Base-by-base conservation (phyloP, 2,888 invertebrate species). In the Isoperla grammatica region DNA sequence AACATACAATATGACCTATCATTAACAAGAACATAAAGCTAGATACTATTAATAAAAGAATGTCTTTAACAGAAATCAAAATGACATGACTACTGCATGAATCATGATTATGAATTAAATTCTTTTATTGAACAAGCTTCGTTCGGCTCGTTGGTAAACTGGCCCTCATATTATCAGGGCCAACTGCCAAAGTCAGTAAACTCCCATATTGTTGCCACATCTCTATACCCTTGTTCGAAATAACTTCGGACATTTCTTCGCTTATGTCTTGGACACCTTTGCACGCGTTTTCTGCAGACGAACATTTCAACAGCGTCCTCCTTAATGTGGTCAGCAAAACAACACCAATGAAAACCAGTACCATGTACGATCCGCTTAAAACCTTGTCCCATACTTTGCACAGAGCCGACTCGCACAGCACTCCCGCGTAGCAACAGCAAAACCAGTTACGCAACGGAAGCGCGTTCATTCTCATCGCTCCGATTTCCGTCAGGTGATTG, bases 321-420 rank as follows among this genome's bases (percentile, higher is more conserved):
- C 86, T 79, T 57, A 88, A 74, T 15, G 87, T 87, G 50, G 85
- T 84, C 5, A 91, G 76, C 54, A 89, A 76, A 67, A 87, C 86
- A 15, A 90, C 81, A 46, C 88, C 86, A 2, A 89, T 85, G 73
- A 86, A 92, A 0, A 88, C 82, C 48, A 94, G 78, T 68, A 93
- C 88, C 75, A 87, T 88, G 40, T 84, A 85, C 0, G 91, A 91
- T 2, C 93, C 92, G 42, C 89, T 90, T 70, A 89, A 86, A 35
- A 94, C 77, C 76, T 92, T 92, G 72, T 94, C 93, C 90, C 92
- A 93, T 64, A 94, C 86, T 71, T 87, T 88, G 63, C 84, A 86
- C 59, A 94, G 78, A 6, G 90, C 86, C 6, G 84, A 83, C 68
- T 90, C 87, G 67, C 87, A 86, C 55, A 95, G 77, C 11, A 90